Evolutionary conservation across 2,888 invertebrate species (phyloP).

Genomic region (Mythimna pallens): DNA sequence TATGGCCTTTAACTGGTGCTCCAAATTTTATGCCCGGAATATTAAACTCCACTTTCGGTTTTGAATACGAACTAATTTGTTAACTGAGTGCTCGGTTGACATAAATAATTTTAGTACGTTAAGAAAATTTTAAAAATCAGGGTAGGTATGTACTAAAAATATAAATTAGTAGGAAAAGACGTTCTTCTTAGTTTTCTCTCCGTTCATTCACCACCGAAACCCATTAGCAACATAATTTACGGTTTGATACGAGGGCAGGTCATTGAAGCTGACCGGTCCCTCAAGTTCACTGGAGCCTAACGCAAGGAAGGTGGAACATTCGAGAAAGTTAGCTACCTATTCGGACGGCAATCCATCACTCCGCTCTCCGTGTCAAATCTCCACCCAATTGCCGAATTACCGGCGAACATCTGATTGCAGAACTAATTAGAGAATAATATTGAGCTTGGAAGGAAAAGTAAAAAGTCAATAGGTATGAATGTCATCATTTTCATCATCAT

Average conservation of each 20-base stretch:
- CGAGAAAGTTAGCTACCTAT: conserved; percentile 16
- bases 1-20: conserved; percentile 17
- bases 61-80: conserved; percentile 4
- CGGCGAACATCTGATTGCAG: conserved; percentile 34
- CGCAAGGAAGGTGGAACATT: conserved; percentile 44
- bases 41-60: conserved; percentile 1
- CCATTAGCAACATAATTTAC: conserved; percentile 1
- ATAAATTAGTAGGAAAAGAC: not conserved
- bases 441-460: not conserved
- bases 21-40: conserved; percentile 16
- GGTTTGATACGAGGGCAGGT: conserved; percentile 12
- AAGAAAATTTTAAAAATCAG: not conserved
- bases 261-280: conserved; percentile 23
- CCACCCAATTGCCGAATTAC: conserved; percentile 36
- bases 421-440: conserved; percentile 26
- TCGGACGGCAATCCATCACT: conserved; percentile 49
- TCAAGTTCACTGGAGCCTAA: conserved; percentile 19
- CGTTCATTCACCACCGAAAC: too few relatives aligned
- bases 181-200: not conserved
- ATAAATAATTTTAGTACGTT: not conserved
- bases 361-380: conserved; percentile 31
- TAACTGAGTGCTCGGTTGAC: not conserved
- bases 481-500: not conserved
- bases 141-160: not conserved
- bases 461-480: not conserved